Evolutionary conservation across 2,113 vertebrate species (phyloP), one percentile per base, ranked within the genome.

Genomic region (Scophthalmus maximus): DNA sequence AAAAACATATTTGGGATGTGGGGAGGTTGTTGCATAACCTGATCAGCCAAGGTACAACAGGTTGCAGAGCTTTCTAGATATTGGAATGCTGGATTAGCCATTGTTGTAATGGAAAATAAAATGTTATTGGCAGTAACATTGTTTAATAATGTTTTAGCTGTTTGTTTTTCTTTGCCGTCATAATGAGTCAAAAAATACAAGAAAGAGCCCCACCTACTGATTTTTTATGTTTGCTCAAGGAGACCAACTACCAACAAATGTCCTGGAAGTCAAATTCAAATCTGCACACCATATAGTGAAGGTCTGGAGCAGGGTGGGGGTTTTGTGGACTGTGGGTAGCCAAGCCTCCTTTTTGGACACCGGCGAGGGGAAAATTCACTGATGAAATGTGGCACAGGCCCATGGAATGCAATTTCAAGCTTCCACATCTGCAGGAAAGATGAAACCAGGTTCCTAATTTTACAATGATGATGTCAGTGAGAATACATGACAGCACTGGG

Each of bases 381-480:
- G 95, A 95, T 96, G 96, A 96, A 96, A 96, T 94, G 95, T 96
- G 96, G 95, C 96, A 95, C 91, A 81, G 93, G 91, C 93, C 95
- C 95, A 95, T 93, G 94, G 96, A 96, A 96, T 96, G 95, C 93
- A 88, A 94, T 95, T 95, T 95, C 95, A 95, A 92, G 92, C 93
- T 94, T 95, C 93, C 94, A 96, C 96, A 97, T 98, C 95, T 98
- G 96, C 95, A 95, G 93, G 95, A 94, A 96, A 94, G 94, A 95
- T 87, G 92, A 94, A 94, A 94, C 93, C 93, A 89, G 92, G 81
- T 92, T 94, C 94, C 94, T 95, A 94, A 96, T 96, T 97, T 96
- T 94, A 95, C 93, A 95, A 89, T 93, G 93, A 94, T 97, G 95
- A 97, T 97, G 95, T 97, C 95, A 97, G 91, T 89, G 92, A 91